phyloP scores from a whole-genome alignment of 2,797 vertebrate genomes.

The Falco concolor region DNA sequence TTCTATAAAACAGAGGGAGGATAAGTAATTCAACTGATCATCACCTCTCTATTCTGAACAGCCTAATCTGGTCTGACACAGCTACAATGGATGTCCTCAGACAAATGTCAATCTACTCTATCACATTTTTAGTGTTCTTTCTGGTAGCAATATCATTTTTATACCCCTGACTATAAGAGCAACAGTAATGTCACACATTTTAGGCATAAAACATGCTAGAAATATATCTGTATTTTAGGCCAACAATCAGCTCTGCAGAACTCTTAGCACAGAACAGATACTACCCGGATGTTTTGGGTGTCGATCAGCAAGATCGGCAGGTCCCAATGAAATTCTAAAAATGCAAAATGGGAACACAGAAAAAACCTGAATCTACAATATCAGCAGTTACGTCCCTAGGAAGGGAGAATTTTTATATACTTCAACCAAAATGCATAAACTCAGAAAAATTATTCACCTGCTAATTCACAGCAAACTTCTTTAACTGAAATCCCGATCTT shows the following conservation, averaged over 20 bases:
- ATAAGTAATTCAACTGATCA: background rate
- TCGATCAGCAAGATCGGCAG: background rate
- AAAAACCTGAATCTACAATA: background rate
- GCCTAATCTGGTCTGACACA: background rate
- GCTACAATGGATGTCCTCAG: background rate
- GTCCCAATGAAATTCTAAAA: background rate
- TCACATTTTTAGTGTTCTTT: background rate
- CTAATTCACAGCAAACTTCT: background rate
- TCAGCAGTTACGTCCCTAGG: background rate
- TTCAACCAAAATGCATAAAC: background rate
- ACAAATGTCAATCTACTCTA: background rate
- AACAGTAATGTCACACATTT: background rate
- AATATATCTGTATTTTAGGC: background rate
- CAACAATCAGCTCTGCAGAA: background rate
- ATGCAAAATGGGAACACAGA: background rate
- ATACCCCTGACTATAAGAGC: background rate
- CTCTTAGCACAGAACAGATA: background rate
- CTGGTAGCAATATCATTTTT: background rate
- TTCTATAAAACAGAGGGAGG: background rate
- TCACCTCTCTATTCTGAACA: background rate
- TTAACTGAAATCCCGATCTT: conserved; percentile 19
- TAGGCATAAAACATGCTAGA: background rate
- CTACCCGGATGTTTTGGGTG: background rate
- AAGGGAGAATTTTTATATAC: background rate
- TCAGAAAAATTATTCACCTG: background rate